Conservation (phyloP, 30 jellyfish, hydroid and myxozoan genomes). For the Turritopsis rubra region DNA sequence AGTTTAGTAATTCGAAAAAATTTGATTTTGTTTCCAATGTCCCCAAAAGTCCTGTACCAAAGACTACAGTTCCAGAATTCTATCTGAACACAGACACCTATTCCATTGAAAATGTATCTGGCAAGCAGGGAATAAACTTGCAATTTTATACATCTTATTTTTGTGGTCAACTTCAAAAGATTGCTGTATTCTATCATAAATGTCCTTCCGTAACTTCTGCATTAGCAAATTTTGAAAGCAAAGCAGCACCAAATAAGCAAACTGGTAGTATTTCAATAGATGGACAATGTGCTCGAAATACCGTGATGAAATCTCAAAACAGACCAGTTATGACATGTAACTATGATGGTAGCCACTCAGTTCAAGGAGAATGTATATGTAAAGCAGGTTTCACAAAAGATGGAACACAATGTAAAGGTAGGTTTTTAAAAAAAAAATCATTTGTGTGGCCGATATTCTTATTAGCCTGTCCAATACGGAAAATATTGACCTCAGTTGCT, state of each 20-base stretch:
- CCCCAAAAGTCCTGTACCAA: neutral
- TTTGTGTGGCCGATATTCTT: too few relatives aligned
- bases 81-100: neutral
- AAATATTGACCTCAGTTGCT: too few relatives aligned
- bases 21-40: neutral
- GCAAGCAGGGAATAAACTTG: neutral
- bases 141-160: neutral
- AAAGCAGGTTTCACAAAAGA: slow-evolving; percentile 18
- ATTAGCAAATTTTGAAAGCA: slow-evolving; percentile 11
- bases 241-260: slow-evolving; percentile 21
- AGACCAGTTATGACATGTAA: slow-evolving; percentile 21
- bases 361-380: slow-evolving; percentile 14
- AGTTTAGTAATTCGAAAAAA: neutral
- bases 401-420: slow-evolving; percentile 10
- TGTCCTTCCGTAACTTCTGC: slow-evolving; percentile 54
- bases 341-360: slow-evolving; percentile 21
- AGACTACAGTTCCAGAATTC: neutral
- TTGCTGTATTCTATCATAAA: slow-evolving; percentile 1
- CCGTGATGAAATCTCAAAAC: neutral
- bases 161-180: neutral
- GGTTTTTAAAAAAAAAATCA: too few relatives aligned
- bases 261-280: neutral
- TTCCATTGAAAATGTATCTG: neutral
- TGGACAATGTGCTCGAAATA: slow-evolving; percentile 11
- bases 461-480: too few relatives aligned